Evolutionary conservation across 2,888 invertebrate genomes (phyloP).

Genomic region (Apamea epomidion): DNA sequence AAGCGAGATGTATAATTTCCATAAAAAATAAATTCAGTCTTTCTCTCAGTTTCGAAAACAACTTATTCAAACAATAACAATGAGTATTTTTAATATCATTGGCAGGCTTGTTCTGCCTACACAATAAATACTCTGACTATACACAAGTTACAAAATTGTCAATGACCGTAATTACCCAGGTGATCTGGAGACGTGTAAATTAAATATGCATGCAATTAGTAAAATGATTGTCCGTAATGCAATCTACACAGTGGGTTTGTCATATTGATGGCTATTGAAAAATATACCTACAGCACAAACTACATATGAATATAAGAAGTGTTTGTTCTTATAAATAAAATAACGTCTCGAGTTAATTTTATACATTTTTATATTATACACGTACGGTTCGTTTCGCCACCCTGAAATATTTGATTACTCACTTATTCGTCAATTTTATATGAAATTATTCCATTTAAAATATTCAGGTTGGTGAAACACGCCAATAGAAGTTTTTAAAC

Average conservation of each 20-base stretch:
- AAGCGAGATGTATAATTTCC: conserved; percentile 8
- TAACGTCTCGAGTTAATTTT: conserved; percentile 48
- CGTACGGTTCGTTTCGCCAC: conserved; percentile 33
- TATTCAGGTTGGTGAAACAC: conserved; percentile 30
- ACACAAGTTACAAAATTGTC: too few relatives aligned
- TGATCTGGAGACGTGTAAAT: neutral
- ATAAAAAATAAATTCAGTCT: neutral
- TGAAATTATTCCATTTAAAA: conserved; percentile 26
- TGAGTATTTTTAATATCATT: neutral
- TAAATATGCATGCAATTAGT: neutral
- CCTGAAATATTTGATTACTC: conserved; percentile 8
- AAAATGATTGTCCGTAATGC: neutral
- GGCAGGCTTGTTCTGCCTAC: neutral
- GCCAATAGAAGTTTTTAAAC: conserved; percentile 40
- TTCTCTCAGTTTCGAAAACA: conserved; percentile 20
- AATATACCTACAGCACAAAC: conserved; percentile 25
- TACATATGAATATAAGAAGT: conserved; percentile 20
- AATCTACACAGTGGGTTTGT: neutral
- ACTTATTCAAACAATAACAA: neutral
- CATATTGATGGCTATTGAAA: conserved; percentile 44
- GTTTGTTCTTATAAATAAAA: conserved; percentile 35
- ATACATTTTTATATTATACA: conserved; percentile 50
- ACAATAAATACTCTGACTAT: too few relatives aligned
- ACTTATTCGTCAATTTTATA: conserved; percentile 46
- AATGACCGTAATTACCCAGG: neutral